A percentile compares a stretch with the other conserved stretches of the same genome.
Evolutionary conservation across 2,797 vertebrate genomes (phyloP).

Genomic region (Cryptoblepharus egeriae): DNA sequence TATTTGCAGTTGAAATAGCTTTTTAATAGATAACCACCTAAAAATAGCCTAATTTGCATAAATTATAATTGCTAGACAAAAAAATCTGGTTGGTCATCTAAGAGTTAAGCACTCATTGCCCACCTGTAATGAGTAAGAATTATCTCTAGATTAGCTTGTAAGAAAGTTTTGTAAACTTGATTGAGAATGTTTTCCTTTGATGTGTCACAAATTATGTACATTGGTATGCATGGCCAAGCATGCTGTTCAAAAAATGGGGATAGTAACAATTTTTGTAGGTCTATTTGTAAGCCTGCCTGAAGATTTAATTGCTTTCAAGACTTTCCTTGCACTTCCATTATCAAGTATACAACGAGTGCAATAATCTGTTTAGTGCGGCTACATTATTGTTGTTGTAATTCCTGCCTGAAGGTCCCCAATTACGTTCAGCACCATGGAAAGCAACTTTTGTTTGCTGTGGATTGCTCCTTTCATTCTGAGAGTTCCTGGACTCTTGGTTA

Average conservation of each 20-base stretch:
- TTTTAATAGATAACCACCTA: no score
- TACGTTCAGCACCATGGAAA: accelerated
- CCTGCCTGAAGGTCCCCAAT: accelerated
- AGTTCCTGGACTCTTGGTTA: accelerated
- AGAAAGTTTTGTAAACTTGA: neutral
- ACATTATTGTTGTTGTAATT: neutral
- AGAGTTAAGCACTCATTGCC: no score
- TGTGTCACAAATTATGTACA: neutral
- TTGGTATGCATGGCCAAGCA: neutral
- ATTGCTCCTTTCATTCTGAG: neutral
- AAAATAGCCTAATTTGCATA: no score
- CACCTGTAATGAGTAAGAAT: neutral
- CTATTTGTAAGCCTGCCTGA: no score
- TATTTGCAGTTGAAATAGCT: neutral
- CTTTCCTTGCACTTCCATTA: neutral
- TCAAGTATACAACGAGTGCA: accelerated
- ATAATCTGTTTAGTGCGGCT: accelerated
- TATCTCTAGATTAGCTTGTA: neutral
- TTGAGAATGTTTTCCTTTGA: neutral
- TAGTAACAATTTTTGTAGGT: neutral
- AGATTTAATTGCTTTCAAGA: neutral
- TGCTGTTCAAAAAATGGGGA: no score
- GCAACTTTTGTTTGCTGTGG: neutral
- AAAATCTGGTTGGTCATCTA: no score
- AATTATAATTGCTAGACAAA: no score